Conservation (phyloP, 2,113 vertebrate genomes). For the Pagrus major region DNA sequence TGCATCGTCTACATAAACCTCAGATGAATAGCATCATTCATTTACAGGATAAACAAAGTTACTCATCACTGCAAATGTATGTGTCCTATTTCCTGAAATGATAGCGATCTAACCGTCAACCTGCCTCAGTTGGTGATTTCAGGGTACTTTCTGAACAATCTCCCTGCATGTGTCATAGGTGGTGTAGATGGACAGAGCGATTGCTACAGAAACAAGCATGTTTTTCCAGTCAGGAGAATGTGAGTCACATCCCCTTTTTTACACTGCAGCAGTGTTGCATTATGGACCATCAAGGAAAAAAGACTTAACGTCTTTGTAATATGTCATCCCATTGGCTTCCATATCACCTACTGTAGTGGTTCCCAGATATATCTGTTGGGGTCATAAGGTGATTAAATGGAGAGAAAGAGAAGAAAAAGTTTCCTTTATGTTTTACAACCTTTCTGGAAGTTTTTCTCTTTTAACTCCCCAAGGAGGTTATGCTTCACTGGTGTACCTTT, state of each 20-base stretch:
- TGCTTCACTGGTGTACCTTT: no score
- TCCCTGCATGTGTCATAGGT: background rate
- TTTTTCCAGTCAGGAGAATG: constrained; percentile 3
- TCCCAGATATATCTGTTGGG: background rate
- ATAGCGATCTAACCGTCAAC: background rate
- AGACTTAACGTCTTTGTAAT: background rate
- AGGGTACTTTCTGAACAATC: background rate
- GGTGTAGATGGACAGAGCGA: background rate
- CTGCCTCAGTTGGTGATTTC: background rate
- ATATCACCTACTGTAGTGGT: background rate
- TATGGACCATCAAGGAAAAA: background rate
- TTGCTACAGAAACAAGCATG: background rate
- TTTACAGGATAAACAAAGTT: background rate
- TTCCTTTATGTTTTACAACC: background rate
- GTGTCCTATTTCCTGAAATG: background rate
- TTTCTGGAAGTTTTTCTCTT: background rate
- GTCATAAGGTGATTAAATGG: background rate
- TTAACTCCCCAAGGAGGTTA: no score
- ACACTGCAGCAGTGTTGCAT: background rate
- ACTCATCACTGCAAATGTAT: background rate
- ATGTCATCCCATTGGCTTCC: background rate
- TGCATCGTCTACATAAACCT: background rate
- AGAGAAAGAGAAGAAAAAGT: background rate
- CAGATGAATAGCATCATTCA: background rate
- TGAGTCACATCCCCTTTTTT: background rate